Base-by-base conservation (phyloP, 2,888 invertebrate species). In the Heliconius ethilla region DNA sequence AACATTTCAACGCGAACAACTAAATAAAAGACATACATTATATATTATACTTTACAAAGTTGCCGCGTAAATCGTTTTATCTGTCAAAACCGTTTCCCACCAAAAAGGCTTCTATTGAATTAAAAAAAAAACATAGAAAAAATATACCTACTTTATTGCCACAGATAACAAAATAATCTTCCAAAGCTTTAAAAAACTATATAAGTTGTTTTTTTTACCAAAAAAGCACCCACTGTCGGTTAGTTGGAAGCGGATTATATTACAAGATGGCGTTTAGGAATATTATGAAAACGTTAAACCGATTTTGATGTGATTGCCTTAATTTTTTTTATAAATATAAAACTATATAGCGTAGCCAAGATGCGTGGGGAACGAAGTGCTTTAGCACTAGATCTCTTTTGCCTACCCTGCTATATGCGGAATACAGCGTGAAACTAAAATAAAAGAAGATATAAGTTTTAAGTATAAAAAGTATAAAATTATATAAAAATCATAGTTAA, bases 161-260 rank as follows among this genome's bases (percentile, higher is more conserved):
- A 83, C 85, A 87, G 92, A 92, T 92, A 92, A 92, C 92, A 89
- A 90, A 91, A 90, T 92, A 91, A 92, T 92, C 92, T 90, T 88
- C 88, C 88, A 89, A 89, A 86, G 84, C 85, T 87, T 72, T 72
- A 72, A 72, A 72, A 92, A 91, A 89, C 91, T 89, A 91, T 91
- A 91, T 72, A 72, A 59, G 33, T 18, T 72, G n/a, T 59, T 72
- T 33, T 72, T 51, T 33, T 70, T 33, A 2, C 6, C 5, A 33
- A 25, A n/a, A 72, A 59, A 72, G 55, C n/a, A 33, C 33, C 40
- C 10, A 62, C 40, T 63, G 74, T 63, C 74, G 74, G 63, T 65
- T 74, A 74, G 62, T 74, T 74, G 74, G 74, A 74, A 74, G 63
- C 63, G 74, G 74, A 74, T 74, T 74, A 45, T 45, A 25, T 74